Evolutionary conservation across 2,113 vertebrate genomes (phyloP).

Genomic region (Microcebus lehilahytsara): DNA sequence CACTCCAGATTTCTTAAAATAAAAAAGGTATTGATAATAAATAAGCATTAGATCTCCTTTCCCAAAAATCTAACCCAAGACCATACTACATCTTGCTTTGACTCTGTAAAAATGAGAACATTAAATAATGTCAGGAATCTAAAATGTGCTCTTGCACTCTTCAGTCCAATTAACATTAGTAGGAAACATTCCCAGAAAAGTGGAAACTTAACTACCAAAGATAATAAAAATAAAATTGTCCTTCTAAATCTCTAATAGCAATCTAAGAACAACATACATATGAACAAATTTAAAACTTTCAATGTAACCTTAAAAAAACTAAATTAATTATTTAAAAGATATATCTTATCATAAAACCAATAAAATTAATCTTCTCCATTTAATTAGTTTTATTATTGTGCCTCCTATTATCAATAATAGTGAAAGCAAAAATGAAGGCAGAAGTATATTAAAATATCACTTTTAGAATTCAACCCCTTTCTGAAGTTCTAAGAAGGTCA

Average conservation of each 20-base stretch:
- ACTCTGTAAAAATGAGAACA: slow-evolving; percentile 38
- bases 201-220: not conserved
- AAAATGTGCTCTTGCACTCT: not conserved
- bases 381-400: slow-evolving; percentile 23
- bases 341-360: slow-evolving; percentile 20
- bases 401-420: not conserved
- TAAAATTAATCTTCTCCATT: slow-evolving; percentile 39
- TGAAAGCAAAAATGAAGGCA: slow-evolving; percentile 27
- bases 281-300: slow-evolving; percentile 38
- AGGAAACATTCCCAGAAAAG: not conserved
- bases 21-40: not conserved
- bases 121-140: slow-evolving; percentile 26
- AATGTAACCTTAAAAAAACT: not conserved
- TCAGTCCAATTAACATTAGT: not conserved
- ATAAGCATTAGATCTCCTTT: slow-evolving; percentile 15
- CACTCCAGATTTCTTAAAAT: slow-evolving; percentile 40
- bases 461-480: slow-evolving; percentile 42
- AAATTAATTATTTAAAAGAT: slow-evolving; percentile 35
- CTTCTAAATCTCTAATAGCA: not conserved
- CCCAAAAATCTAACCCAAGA: not conserved
- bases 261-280: not conserved
- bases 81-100: not conserved
- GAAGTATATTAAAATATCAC: slow-evolving; percentile 44
- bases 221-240: not conserved
- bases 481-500: slow-evolving; percentile 15